Evolutionary conservation across 2,888 invertebrate genomes (phyloP).

Genomic region (Lochmaea capreae): DNA sequence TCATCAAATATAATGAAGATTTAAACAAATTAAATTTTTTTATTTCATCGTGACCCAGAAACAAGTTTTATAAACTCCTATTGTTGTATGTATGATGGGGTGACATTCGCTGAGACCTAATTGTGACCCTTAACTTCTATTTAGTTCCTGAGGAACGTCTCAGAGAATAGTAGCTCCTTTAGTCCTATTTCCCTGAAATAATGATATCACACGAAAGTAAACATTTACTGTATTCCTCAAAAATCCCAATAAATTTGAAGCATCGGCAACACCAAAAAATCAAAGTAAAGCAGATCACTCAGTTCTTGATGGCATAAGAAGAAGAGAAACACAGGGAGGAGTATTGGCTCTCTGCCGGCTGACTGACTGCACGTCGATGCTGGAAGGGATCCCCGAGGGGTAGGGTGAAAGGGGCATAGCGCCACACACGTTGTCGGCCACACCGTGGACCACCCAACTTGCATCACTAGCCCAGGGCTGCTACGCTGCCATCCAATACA

Average conservation of each 20-base stretch:
- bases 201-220: no score
- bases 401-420: constrained; percentile 50
- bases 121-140: no score
- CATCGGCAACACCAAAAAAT: neutral
- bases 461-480: constrained; percentile 56
- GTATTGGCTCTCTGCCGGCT: constrained; percentile 40
- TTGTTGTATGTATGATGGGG: no score
- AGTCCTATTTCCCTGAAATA: no score
- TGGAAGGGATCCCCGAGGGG: constrained; percentile 45
- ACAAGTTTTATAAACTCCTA: no score
- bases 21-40: no score
- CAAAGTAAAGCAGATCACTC: constrained; percentile 11
- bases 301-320: constrained; percentile 14
- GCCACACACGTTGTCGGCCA: constrained; percentile 67
- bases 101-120: no score
- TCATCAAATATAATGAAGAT: no score
- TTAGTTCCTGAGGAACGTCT: no score
- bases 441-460: constrained; percentile 65
- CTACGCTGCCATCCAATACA: constrained; percentile 31
- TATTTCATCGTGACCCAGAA: no score
- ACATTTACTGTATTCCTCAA: neutral
- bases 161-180: no score
- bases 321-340: constrained; percentile 6
- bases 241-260: neutral
- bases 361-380: constrained; percentile 35